Evolutionary conservation across 1,140 invertebrate species (phyloP), one percentile per base, ranked within the genome.

Genomic region (Drosophila pachea): DNA sequence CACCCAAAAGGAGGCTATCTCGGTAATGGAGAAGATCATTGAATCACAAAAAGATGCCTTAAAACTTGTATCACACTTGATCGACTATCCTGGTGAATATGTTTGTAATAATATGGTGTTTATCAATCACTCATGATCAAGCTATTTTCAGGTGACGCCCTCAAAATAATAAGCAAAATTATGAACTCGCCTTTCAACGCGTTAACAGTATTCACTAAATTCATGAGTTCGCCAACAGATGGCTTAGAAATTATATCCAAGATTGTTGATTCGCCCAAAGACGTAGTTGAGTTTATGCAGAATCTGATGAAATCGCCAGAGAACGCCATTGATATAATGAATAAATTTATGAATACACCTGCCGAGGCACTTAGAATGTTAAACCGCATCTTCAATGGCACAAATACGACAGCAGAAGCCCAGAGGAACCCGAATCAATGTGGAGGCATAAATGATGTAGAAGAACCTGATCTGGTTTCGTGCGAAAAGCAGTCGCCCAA

Each of bases 141-240:
- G 49, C 12, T 49, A 47, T 50, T 16, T 62, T 6, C 63, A 88
- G 88, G 89, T 43, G 87, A 89, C 56, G 89, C 82, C 0, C 74
- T 89, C 8, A 88, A 89, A 47, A 89, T 89, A 12, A 89, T 89
- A 36, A 88, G 83, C 48, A 89, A 89, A 81, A 79, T 89, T 58
- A 89, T 89, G 88, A 89, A 89, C 61, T 89, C 89, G 61, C 89
- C 89, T 12, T 87, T 89, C 53, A 87, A 89, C 61, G 89, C 89
- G 42, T 62, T 89, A 38, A 89, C 87, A 76, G 89, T 89, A 77
- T 89, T 89, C 47, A 89, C 88, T 2, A 89, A 89, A 65, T 89
- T 89, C 45, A 89, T 89, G 88, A 88, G 86, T 48, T 89, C 87
- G 2, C 89, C 89, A 14, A 89, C 86, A 12, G 89, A 89, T 68